A percentile compares a stretch with the other conserved stretches of the same genome.
These are phyloP conservation scores for Leptinotarsa defecta DNA, from an alignment of 1,140 invertebrate species.

Conservation along the genomic window DNA sequence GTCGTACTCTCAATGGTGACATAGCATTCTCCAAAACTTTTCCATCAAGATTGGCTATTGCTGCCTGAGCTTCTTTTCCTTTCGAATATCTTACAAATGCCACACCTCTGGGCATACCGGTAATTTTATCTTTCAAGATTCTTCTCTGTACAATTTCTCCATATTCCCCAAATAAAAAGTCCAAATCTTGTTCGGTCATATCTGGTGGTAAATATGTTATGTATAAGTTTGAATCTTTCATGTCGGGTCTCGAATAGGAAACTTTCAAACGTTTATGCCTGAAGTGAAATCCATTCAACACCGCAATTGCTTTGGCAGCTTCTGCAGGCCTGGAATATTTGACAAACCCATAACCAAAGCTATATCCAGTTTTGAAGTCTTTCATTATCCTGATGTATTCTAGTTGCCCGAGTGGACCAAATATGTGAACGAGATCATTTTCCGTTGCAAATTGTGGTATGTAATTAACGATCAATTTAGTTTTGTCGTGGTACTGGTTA, in stretches of 20 bases:
- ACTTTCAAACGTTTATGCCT: slow-evolving; percentile 69
- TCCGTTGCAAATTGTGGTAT: slow-evolving; percentile 92
- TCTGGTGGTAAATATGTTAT: slow-evolving; percentile 88
- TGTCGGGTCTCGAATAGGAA: slow-evolving; percentile 88
- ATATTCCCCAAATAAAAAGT: slow-evolving; percentile 83
- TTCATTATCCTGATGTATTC: slow-evolving; percentile 91
- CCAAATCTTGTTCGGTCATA: slow-evolving; percentile 79
- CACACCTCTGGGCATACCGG: slow-evolving; percentile 82
- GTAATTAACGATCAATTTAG: slow-evolving; percentile 95
- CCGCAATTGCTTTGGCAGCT: slow-evolving; percentile 82
- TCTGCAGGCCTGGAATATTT: slow-evolving; percentile 86
- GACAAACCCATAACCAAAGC: slow-evolving; percentile 97
- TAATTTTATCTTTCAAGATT: slow-evolving; percentile 84
- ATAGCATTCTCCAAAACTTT: slow-evolving; percentile 81
- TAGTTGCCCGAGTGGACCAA: slow-evolving; percentile 83
- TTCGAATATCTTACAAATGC: slow-evolving; percentile 89
- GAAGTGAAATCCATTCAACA: slow-evolving; percentile 77
- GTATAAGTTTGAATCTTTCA: slow-evolving; percentile 95
- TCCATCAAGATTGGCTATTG: slow-evolving; percentile 84
- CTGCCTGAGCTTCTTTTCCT: slow-evolving; percentile 84
- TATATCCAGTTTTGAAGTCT: slow-evolving; percentile 89
- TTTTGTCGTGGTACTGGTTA: slow-evolving; percentile 54
- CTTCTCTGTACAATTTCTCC: slow-evolving; percentile 90
- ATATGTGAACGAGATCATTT: slow-evolving; percentile 86
- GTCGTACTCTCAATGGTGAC: slow-evolving; percentile 77